These are phyloP conservation scores for Schizopygopsis pylzovi DNA, from an alignment of 2,797 vertebrate genomes.

Conservation along the genomic window DNA sequence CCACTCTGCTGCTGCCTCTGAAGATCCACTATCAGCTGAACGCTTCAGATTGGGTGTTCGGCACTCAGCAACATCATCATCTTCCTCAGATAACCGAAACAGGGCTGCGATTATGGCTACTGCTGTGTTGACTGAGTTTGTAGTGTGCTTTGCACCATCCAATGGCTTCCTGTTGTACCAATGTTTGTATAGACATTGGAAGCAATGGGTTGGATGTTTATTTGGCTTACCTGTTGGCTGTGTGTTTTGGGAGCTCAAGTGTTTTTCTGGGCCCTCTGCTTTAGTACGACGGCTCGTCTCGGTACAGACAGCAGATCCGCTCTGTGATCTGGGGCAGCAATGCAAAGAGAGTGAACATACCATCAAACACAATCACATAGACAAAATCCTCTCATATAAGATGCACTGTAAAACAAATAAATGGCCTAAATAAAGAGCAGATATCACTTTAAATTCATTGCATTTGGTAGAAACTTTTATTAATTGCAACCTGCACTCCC, in stretches of 20 bases:
- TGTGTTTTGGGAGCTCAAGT: slow-evolving; percentile 86
- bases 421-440: too few relatives aligned
- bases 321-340: slow-evolving; percentile 73
- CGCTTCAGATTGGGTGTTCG: too few relatives aligned
- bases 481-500: too few relatives aligned
- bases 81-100: slow-evolving; percentile 73
- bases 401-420: not conserved
- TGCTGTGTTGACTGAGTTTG: slow-evolving; percentile 83
- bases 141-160: slow-evolving; percentile 89
- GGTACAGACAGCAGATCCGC: slow-evolving; percentile 84
- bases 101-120: slow-evolving; percentile 82
- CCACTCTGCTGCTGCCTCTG: too few relatives aligned
- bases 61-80: slow-evolving; percentile 35
- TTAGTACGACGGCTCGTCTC: slow-evolving; percentile 91
- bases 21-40: too few relatives aligned
- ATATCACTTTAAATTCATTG: too few relatives aligned
- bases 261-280: slow-evolving; percentile 89
- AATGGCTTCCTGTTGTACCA: slow-evolving; percentile 84
- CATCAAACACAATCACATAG: not conserved
- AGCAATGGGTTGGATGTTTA: slow-evolving; percentile 67
- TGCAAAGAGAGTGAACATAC: not conserved
- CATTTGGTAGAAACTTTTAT: too few relatives aligned
- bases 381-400: not conserved
- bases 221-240: slow-evolving; percentile 82
- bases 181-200: slow-evolving; percentile 68